Conservation (phyloP, 1,140 invertebrate species). For the Ips typographus region DNA sequence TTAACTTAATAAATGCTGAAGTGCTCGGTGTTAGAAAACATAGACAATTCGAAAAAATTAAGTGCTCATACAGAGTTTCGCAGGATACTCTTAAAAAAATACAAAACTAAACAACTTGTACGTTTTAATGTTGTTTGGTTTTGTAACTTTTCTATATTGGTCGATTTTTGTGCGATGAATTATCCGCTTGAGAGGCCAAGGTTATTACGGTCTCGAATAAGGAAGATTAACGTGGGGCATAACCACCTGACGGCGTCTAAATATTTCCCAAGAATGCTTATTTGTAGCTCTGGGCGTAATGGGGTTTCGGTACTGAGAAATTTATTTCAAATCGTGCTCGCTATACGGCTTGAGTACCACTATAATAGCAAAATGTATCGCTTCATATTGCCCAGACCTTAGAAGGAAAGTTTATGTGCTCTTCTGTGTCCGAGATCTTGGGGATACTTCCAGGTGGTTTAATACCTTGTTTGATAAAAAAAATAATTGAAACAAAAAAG, state of each 20-base stretch:
- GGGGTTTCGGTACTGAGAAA: slow-evolving; percentile 25
- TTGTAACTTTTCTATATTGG: too few species aligned
- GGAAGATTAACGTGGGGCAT: slow-evolving; percentile 32
- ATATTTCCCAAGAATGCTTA: slow-evolving; percentile 33
- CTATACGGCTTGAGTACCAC: background rate
- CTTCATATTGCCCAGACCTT: slow-evolving; percentile 17
- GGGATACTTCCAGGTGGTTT: too few species aligned
- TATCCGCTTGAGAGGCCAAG: slow-evolving; percentile 29
- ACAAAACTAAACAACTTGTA: too few species aligned
- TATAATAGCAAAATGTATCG: slow-evolving; percentile 15
- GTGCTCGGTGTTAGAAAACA: too few species aligned
- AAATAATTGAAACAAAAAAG: too few species aligned
- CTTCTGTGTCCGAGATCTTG: too few species aligned
- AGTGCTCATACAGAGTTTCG: too few species aligned
- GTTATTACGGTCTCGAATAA: slow-evolving; percentile 26
- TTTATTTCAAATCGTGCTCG: slow-evolving; percentile 26
- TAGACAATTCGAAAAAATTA: too few species aligned
- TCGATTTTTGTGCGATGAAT: slow-evolving; percentile 19
- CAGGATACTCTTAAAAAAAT: too few species aligned
- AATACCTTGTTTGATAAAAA: too few species aligned
- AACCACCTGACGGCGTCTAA: slow-evolving; percentile 36
- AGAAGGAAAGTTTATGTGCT: background rate
- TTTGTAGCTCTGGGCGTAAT: slow-evolving; percentile 30
- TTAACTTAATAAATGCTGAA: too few species aligned
- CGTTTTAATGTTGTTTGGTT: too few species aligned